Evolutionary conservation across 2,888 invertebrate genomes (phyloP), one percentile per base, ranked within the genome.

Genomic region (Drosophila seclusa): DNA sequence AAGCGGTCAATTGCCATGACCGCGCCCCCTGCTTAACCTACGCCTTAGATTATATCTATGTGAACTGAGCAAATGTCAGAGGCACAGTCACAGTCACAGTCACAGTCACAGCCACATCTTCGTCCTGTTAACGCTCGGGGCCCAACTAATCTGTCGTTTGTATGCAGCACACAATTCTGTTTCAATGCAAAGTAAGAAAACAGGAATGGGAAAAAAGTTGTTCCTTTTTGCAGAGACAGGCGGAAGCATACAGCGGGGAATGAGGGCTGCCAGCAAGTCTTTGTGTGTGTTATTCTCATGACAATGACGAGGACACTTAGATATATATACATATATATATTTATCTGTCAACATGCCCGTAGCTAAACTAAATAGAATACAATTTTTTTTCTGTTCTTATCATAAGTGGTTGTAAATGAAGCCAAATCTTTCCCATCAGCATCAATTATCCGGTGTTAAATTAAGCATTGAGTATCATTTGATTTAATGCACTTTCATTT

Each of bases 101-200:
- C 48, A 54, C 63, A 58, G 29, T 36, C n/a, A 29, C 55, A 52
- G 18, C 58, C 38, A 54, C 63, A 61, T 66, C 54, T 52, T 42
- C 40, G 49, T 42, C 72, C 57, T 79, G 72, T 75, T 55, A 79
- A 50, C 62, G 72, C 80, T 62, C 21, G 52, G 68, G 74, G 68
- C 68, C 38, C 48, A 55, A 76, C 73, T 87, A 86, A 86, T 84
- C 86, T 77, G 73, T 72, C 79, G 82, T 86, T 79, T 80, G 80
- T 88, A 86, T 86, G 87, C 85, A 73, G 69, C 65, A 71, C 82
- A 63, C 82, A 80, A 55, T 54, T 49, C 71, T 64, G 57, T 59
- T 64, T 73, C 62, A 64, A 59, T 52, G 50, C 49, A 32, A 50
- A 50, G 57, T 36, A 40, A 38, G 54, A 29, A 42, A n/a, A 27